phyloP scores from a whole-genome alignment of 53 echinoderm and acorn worm species.

The Holothuria scabra region DNA sequence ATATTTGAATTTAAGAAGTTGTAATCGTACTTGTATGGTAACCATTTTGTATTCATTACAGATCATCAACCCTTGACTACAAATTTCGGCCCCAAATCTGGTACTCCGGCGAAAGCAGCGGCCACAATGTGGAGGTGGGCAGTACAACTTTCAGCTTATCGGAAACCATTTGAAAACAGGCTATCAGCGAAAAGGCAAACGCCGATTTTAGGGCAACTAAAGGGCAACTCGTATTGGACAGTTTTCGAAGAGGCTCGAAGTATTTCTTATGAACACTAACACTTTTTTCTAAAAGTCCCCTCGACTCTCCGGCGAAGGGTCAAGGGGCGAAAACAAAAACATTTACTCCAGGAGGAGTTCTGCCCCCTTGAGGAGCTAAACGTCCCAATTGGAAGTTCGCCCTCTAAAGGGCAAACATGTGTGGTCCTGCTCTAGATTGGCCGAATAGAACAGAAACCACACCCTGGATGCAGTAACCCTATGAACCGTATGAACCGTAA shows the following conservation, averaged over 20 bases:
- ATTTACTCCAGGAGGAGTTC: no score
- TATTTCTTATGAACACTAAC: background rate
- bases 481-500: no score
- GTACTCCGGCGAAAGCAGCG: conserved; percentile 35
- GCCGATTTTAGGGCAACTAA: conserved; percentile 17
- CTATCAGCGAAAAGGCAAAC: conserved; percentile 11
- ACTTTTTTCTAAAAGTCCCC: no score
- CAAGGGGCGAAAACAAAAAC: no score
- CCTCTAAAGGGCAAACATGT: no score
- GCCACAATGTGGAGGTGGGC: conserved; percentile 53
- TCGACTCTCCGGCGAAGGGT: no score
- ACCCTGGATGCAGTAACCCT: no score
- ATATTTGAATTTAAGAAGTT: conserved; percentile 62
- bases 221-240: background rate
- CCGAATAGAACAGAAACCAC: no score
- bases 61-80: conserved; percentile 45
- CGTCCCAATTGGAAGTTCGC: no score
- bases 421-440: no score
- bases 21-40: conserved; percentile 55
- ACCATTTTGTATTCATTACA: conserved; percentile 21
- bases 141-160: conserved; percentile 32
- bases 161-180: conserved; percentile 25
- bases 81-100: conserved; percentile 44
- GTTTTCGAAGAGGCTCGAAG: no score
- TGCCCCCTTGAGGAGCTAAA: no score